Conservation (phyloP, 1,140 invertebrate genomes). For the Aphaenogaster rudis region DNA sequence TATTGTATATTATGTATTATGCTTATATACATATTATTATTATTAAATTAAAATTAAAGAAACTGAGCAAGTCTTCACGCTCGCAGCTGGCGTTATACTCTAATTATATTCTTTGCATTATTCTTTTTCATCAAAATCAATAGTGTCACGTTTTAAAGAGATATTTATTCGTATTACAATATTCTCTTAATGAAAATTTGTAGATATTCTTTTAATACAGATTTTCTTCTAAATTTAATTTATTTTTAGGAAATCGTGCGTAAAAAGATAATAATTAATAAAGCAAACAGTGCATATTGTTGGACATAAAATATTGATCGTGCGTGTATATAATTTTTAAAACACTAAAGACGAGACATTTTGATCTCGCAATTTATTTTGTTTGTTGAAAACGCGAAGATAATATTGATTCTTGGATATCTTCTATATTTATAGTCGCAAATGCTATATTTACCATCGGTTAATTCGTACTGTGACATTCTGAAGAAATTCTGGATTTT, state of each 20-base stretch:
- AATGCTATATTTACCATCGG: constrained; percentile 5
- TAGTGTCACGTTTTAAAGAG: not conserved
- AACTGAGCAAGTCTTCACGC: constrained; percentile 3
- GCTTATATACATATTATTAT: constrained; percentile 47
- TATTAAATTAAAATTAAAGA: constrained; percentile 65
- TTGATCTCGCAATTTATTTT: not conserved
- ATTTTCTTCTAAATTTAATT: not conserved
- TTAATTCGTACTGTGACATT: constrained; percentile 23
- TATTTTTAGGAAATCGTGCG: not conserved
- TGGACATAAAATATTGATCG: not conserved
- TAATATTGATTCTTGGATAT: not conserved
- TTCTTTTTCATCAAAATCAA: not conserved
- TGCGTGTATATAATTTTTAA: not conserved
- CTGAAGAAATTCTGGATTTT: constrained; percentile 26
- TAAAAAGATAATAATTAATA: not conserved
- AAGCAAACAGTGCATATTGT: not conserved
- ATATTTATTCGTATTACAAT: not conserved
- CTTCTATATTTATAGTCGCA: not conserved
- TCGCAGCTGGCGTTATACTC: not conserved
- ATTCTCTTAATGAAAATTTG: constrained; percentile 1
- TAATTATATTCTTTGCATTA: constrained; percentile 1
- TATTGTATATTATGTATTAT: constrained; percentile 72
- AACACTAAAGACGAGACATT: not conserved
- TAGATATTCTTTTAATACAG: not conserved
- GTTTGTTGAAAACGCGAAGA: not conserved